A percentile compares a stretch with the other conserved stretches of the same genome.
Conservation (phyloP, 2,113 vertebrate genomes). For the Halcyon malimbica region DNA sequence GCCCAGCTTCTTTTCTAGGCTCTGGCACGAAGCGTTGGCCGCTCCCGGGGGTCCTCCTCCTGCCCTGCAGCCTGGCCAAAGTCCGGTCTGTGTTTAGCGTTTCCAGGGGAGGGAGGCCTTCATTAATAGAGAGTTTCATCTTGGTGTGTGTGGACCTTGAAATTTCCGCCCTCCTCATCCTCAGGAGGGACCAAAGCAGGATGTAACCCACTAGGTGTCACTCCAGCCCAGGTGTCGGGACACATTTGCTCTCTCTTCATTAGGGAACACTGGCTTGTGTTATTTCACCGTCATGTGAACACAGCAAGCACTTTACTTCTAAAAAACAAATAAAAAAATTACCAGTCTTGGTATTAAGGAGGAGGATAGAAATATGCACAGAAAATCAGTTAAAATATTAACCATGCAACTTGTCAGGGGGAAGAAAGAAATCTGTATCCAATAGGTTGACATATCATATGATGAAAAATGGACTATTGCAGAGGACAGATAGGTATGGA, state of each 20-base stretch:
- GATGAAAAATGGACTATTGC: neutral
- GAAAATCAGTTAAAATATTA: neutral
- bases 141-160: neutral
- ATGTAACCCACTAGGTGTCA: slow-evolving; percentile 7
- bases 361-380: neutral
- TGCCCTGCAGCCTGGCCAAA: neutral
- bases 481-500: neutral
- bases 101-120: neutral
- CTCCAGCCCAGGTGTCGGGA: neutral
- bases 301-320: neutral
- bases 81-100: accelerated
- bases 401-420: neutral
- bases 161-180: neutral
- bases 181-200: neutral
- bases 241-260: neutral
- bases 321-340: neutral
- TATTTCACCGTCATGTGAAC: neutral
- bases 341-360: neutral
- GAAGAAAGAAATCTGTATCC: neutral
- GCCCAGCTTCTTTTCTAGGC: neutral
- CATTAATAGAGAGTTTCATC: neutral
- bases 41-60: neutral
- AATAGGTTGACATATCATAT: neutral
- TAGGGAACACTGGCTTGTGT: neutral
- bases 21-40: neutral